Base-by-base conservation (phyloP, 2,888 invertebrate genomes). In the Frankliniella fusca region DNA sequence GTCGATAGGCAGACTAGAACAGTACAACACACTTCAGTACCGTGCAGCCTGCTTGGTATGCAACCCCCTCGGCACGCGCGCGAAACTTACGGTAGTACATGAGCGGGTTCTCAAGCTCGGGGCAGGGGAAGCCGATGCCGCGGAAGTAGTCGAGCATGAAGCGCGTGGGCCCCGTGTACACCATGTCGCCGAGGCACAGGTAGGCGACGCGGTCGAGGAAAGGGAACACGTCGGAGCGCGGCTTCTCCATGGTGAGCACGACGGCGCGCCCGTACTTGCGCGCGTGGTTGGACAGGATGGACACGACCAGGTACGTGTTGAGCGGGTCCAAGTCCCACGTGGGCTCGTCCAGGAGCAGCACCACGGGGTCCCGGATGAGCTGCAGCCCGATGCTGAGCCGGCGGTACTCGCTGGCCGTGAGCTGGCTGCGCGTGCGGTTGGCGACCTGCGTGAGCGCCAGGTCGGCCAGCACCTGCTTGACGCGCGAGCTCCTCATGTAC, bases 131-230 rank as follows among this genome's bases (percentile, higher is more conserved):
- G 3, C 98, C 98, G 85, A 98, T 96, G 84, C 94, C 94, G 82
- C 96, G 94, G 88, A 98, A 99, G 88, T 99, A 98, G 87, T 96
- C 95, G 83, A 98, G 90, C 92, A 99, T 95, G 85, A 96, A 94
- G 82, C 96, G 91, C 0, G 98, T 98, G 15, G 95, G 95, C 0
- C 97, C 97, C 0, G 95, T 94, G 88, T 96, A 96, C 7, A 97
- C 97, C 50, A 97, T 94, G 86, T 97, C 96, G 0, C 96, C 96
- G 65, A 97, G 90, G 85, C 97, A 97, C 8, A 98, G 90, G 86
- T 97, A 95, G 5, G 97, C 92, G 0, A 97, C 96, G 54, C 96
- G 91, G 88, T 98, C 97, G 85, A 99, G 91, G 88, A 98, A 96
- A 10, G 98, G 98, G 87, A 98, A 95, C 0, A 99, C 97, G 88